Evolutionary conservation across 2,888 invertebrate genomes (phyloP).

Genomic region (Malachius bipustulatus): DNA sequence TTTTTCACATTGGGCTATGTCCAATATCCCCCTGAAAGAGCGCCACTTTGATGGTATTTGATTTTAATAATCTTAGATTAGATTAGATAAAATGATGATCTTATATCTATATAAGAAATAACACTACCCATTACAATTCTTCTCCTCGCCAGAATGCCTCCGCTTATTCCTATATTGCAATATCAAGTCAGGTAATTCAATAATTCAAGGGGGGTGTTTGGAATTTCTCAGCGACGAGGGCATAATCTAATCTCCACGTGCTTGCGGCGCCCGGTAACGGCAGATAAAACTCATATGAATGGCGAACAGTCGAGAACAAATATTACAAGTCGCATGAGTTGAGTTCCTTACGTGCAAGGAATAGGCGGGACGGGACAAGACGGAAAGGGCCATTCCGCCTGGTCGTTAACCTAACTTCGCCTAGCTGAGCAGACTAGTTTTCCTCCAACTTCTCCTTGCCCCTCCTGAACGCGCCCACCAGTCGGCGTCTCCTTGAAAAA

Average conservation of each 20-base stretch:
- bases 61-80: no score
- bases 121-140: no score
- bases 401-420: conserved; percentile 59
- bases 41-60: no score
- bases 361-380: conserved; percentile 43
- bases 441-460: conserved; percentile 26
- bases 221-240: no score
- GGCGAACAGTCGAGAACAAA: conserved; percentile 36
- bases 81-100: no score
- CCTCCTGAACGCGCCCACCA: conserved; percentile 7
- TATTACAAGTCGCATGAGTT: conserved; percentile 39
- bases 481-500: conserved; percentile 1
- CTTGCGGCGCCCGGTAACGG: conserved; percentile 33
- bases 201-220: no score
- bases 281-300: conserved; percentile 36
- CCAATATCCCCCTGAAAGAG: no score
- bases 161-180: no score
- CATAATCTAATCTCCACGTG: conserved; percentile 32
- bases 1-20: no score
- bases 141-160: no score
- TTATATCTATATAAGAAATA: no score
- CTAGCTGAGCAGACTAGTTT: conserved; percentile 38
- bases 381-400: conserved; percentile 61
- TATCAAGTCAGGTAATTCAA: no score
- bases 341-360: conserved; percentile 39